Percentiles rank a stretch among this genome's conserved stretches.
Evolutionary conservation across 2,113 vertebrate species (phyloP).

Genomic region (Psilopsiagon aurifrons): DNA sequence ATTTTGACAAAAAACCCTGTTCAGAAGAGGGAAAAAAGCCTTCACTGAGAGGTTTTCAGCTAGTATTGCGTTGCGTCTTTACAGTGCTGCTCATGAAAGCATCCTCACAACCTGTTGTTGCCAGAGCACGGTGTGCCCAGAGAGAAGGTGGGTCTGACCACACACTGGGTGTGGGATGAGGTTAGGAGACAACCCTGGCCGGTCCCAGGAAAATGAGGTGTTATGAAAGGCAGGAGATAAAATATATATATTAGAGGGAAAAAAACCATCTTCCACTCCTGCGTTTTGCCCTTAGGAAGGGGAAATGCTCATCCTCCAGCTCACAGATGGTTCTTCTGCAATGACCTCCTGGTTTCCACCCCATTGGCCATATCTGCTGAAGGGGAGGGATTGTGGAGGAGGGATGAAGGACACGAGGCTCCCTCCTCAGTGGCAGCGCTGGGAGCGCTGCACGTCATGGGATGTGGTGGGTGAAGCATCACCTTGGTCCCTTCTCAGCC

Average conservation of each 20-base stretch:
- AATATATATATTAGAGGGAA: background rate
- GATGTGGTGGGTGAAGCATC: background rate
- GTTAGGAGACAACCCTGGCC: background rate
- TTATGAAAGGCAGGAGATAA: background rate
- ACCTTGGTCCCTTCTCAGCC: background rate
- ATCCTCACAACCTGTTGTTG: background rate
- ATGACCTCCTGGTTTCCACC: background rate
- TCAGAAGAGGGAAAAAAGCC: background rate
- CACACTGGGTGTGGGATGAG: background rate
- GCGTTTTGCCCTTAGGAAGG: background rate
- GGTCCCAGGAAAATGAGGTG: background rate
- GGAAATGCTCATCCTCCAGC: constrained; percentile 18
- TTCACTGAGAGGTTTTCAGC: background rate
- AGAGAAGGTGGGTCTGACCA: background rate
- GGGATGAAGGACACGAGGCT: background rate
- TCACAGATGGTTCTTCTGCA: constrained; percentile 15
- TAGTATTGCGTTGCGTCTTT: background rate
- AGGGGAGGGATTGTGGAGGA: background rate
- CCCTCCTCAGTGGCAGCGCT: accelerated
- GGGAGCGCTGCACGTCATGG: background rate
- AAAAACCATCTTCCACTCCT: background rate
- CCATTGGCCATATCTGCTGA: background rate
- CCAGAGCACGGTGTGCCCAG: background rate
- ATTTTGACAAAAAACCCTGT: background rate
- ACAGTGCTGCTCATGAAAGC: background rate